A percentile compares a stretch with the other conserved stretches of the same genome.
phyloP scores from a whole-genome alignment of 1,140 invertebrate genomes.

The Pissodes strobi region DNA sequence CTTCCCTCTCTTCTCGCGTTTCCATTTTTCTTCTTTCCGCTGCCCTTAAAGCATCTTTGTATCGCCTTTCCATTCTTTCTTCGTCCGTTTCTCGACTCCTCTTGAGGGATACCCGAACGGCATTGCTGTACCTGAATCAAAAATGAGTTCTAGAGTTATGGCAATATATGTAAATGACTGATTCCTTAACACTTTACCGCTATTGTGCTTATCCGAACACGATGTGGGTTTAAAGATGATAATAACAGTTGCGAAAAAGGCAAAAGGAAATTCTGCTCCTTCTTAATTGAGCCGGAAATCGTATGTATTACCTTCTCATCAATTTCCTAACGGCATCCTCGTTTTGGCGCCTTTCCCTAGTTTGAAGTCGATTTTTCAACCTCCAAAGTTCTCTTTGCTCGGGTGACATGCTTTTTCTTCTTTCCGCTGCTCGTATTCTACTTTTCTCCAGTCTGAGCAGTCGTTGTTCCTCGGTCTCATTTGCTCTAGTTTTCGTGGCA shows the following conservation, averaged over 20 bases:
- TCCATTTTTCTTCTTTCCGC: slow-evolving; percentile 23
- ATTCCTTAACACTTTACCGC: no score
- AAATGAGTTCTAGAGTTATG: no score
- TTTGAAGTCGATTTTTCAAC: slow-evolving; percentile 4
- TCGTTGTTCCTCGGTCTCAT: slow-evolving; percentile 11
- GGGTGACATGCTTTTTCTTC: slow-evolving; percentile 2
- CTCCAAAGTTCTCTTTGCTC: slow-evolving; percentile 7
- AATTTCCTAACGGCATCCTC: not conserved
- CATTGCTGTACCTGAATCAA: slow-evolving; percentile 28
- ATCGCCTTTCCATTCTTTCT: slow-evolving; percentile 16
- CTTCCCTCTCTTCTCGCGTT: slow-evolving; percentile 16
- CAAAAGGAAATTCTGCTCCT: not conserved
- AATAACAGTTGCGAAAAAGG: no score
- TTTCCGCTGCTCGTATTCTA: slow-evolving; percentile 8
- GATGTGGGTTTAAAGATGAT: no score
- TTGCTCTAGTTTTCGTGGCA: not conserved
- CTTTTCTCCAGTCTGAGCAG: not conserved
- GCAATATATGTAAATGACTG: no score
- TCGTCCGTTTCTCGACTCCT: slow-evolving; percentile 23
- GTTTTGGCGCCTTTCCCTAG: not conserved
- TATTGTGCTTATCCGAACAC: no score
- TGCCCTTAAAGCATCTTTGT: slow-evolving; percentile 22
- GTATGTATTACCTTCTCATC: not conserved
- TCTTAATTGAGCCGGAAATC: not conserved
- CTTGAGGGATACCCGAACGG: slow-evolving; percentile 22